Evolutionary conservation across 2,888 invertebrate species (phyloP).

Genomic region (Agrochola lychnidis): DNA sequence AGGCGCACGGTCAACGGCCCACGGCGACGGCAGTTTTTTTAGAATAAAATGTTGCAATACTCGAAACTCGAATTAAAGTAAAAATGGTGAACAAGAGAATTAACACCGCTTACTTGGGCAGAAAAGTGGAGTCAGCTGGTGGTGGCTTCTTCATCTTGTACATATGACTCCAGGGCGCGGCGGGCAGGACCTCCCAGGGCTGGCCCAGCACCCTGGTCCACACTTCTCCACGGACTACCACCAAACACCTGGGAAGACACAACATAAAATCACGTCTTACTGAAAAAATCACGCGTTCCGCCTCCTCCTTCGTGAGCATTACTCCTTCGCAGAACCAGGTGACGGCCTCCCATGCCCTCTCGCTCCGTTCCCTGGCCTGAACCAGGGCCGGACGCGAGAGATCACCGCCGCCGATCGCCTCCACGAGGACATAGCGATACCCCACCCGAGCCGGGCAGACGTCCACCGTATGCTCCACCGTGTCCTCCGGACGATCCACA

Average conservation of each 20-base stretch:
- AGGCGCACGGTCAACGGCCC: too few species aligned
- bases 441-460: too few species aligned
- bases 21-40: too few species aligned
- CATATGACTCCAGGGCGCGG: slow-evolving; percentile 89
- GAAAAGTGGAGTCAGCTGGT: slow-evolving; percentile 74
- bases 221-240: slow-evolving; percentile 86
- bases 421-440: too few species aligned
- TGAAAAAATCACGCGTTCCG: not conserved
- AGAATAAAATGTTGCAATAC: not conserved
- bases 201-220: slow-evolving; percentile 88
- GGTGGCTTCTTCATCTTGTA: slow-evolving; percentile 89
- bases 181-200: slow-evolving; percentile 87
- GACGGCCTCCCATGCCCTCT: too few species aligned
- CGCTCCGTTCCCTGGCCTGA: too few species aligned
- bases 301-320: too few species aligned
- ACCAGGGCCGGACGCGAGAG: too few species aligned
- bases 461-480: too few species aligned
- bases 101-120: slow-evolving; percentile 77
- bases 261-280: not conserved
- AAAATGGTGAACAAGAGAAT: not conserved
- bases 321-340: too few species aligned
- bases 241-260: slow-evolving; percentile 77
- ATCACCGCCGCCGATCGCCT: too few species aligned
- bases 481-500: too few species aligned
- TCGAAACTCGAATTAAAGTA: not conserved